Base-by-base conservation (phyloP, 2,888 invertebrate genomes). In the Megamerina dolium region DNA sequence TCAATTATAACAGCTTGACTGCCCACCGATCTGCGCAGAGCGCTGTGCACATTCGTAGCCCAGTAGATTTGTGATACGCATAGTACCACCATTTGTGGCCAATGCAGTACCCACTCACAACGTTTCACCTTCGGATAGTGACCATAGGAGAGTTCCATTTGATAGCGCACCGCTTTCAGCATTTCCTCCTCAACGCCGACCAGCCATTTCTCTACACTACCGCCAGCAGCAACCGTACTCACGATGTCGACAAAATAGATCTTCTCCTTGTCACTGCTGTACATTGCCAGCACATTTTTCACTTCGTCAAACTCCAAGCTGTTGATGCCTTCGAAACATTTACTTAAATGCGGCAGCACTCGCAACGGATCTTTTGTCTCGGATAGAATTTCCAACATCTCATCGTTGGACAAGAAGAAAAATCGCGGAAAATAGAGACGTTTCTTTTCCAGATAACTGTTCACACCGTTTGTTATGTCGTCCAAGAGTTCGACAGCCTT, bases 361-460 rank as follows among this genome's bases (percentile, higher is more conserved):
- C 78, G 72, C 10, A 74, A 53, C 0, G 78, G 77, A 61, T 81
- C 77, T 59, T 78, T 79, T 2, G 80, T 79, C 65, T 83, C 81
- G 2, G 85, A 83, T 18, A 87, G 68, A 50, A 87, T 81, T 56
- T 82, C 80, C 38, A 86, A 68, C 68, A 87, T 76, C 66, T 86
- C 85, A 53, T 81, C 79, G 62, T 87, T 84, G 1, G 85, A 83
- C 41, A 87, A 65, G 58, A 87, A 87, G 70, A 85, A 86, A 59
- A 87, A 82, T 52, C 86, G 79, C 12, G 84, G 79, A 61, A 85
- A 85, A 56, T 73, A 78, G 10, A 80, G 63, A 45, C 82, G 72
- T 55, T 83, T 81, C 60, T 77, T 76, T 58, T 83, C 80, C 45
- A 86, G 69, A 61, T 83, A 85, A 36, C 75, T 73, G 56, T 77